Evolutionary conservation across 37 sponge, comb jelly and placozoan genomes (phyloP).

Genomic region (Mnemiopsis leidyi): DNA sequence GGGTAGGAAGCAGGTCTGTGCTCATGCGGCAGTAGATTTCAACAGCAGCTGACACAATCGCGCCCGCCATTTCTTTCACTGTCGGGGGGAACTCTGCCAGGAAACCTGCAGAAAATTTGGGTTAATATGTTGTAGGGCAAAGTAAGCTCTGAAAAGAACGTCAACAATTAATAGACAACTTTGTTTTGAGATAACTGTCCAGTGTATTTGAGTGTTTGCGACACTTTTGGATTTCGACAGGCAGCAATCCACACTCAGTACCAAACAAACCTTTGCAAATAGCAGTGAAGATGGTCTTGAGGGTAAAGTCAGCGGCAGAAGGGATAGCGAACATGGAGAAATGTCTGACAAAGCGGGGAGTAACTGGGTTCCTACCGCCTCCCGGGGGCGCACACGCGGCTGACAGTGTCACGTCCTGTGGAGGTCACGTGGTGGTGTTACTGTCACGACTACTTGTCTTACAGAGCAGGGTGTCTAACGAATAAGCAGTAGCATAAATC

Average conservation of each 20-base stretch:
- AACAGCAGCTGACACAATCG: conserved; percentile 92
- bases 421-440: too few relatives aligned
- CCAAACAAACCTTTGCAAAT: conserved; percentile 40
- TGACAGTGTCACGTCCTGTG: conserved; percentile 86
- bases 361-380: conserved; percentile 96
- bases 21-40: conserved; percentile 97
- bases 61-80: conserved; percentile 85
- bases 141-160: too few relatives aligned
- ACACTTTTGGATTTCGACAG: too few relatives aligned
- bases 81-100: conserved; percentile 88
- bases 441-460: too few relatives aligned
- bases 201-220: too few relatives aligned
- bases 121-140: too few relatives aligned
- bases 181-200: too few relatives aligned
- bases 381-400: conserved; percentile 99
- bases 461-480: too few relatives aligned
- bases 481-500: too few relatives aligned
- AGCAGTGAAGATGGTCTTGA: conserved; percentile 82
- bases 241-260: too few relatives aligned
- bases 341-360: conserved; percentile 93
- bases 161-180: too few relatives aligned
- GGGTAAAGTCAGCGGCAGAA: conserved; percentile 81
- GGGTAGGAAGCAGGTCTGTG: conserved; percentile 95
- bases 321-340: conserved; percentile 95
- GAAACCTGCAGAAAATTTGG: conserved; percentile 76